Base-by-base conservation (phyloP, 92 coral and sea anemone genomes). In the Phenganax marumi region DNA sequence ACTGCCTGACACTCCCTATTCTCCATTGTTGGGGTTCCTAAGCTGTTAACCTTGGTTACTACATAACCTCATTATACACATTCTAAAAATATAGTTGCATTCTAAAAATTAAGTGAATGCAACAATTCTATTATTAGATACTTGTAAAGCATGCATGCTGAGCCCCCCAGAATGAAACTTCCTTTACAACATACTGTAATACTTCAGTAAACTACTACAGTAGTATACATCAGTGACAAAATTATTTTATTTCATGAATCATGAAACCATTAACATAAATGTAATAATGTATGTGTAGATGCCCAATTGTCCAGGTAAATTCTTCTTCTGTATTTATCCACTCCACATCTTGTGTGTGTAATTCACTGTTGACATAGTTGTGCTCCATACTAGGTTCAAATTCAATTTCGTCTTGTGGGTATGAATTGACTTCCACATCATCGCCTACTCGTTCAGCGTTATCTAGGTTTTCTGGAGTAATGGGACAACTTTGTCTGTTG, bases 401-500 rank as follows among this genome's bases (percentile, higher is more conserved):
- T 56, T 56, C 63, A 56, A 16, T 56, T 16, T 4, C 26, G 69
- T 18, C 5, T 63, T 63, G 69, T 63, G 69, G 26, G 24, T 16
- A 14, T 63, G 69, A 63, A 63, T 63, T 5, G 39, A 63, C 24
- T 6, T 63, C 33, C 69, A 63, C 69, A 63, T 63, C 69, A 19
- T 63, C 69, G 69, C 39, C 69, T 22, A 63, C 51, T 70, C 9
- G 10, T 70, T 33, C 75, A 33, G 75, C 23, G 43, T 70, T 70
- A 70, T 70, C 75, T 8, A 70, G 52, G 17, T 70, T 52, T 70
- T 70, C 75, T 70, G 52, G 7, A 22, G 69, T 17, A 63, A 63
- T 22, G 69, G 69, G 75, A 70, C 53, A n/a, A 70, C 54, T 70
- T 70, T 70, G 75, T 17, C 43, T 70, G 75, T 33, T 70, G 75